These are phyloP conservation scores for Eunapius fragilis DNA, from an alignment of 37 sponge, comb jelly and placozoan species.

Conservation along the genomic window DNA sequence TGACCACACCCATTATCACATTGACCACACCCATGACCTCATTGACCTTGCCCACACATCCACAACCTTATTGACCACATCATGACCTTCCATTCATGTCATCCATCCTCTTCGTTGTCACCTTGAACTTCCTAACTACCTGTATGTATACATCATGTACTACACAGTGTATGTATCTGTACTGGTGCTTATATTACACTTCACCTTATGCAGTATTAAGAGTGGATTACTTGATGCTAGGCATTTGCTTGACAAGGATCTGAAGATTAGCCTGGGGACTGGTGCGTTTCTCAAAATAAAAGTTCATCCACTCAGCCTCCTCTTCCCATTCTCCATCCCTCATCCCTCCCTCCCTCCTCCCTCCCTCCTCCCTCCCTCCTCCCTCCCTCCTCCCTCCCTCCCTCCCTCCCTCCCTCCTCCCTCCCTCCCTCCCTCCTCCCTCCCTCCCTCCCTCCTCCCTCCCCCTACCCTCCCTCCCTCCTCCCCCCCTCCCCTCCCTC, in stretches of 20 bases:
- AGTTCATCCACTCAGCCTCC: no score
- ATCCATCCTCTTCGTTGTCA: no score
- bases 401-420: neutral
- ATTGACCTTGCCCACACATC: no score
- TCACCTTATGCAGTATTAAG: conserved; percentile 35
- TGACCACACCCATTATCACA: neutral
- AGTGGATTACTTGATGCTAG: conserved; percentile 68
- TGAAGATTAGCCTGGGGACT: conserved; percentile 79
- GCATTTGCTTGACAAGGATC: conserved; percentile 23
- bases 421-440: conserved; percentile 57
- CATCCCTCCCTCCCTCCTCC: neutral
- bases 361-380: neutral
- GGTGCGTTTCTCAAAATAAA: conserved; percentile 34
- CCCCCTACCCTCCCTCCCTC: neutral
- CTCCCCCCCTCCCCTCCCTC: neutral
- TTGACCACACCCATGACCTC: neutral
- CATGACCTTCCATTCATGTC: no score
- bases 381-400: neutral
- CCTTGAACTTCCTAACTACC: no score
- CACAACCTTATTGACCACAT: no score
- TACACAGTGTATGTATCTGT: no score
- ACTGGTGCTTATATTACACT: no score
- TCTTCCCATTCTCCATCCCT: no score
- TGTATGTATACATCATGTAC: no score
- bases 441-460: conserved; percentile 64